Evolutionary conservation across 2,888 invertebrate genomes (phyloP).

Genomic region (Philonicus albiceps): DNA sequence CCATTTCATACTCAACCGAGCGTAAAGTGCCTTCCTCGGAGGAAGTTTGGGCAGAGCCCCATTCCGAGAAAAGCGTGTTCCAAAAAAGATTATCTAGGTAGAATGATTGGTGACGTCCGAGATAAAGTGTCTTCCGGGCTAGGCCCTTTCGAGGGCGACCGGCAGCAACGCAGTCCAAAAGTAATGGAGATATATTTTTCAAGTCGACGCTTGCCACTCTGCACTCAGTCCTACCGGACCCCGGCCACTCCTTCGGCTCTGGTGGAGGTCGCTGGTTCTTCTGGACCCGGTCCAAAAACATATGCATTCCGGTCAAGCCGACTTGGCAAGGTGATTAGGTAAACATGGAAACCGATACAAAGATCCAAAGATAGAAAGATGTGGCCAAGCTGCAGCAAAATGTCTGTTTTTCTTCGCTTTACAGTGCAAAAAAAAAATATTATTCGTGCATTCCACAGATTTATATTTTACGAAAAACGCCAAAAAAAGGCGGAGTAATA

Average conservation of each 20-base stretch:
- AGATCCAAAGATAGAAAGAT: conserved; percentile 12
- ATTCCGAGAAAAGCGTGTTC: background rate
- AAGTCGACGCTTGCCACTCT: conserved; percentile 27
- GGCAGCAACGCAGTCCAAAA: background rate
- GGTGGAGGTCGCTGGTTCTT: background rate
- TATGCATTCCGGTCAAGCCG: conserved; percentile 41
- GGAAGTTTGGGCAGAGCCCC: background rate
- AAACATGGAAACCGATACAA: background rate
- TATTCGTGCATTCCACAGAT: background rate
- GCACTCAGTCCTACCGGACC: background rate
- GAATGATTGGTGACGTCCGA: conserved; percentile 44
- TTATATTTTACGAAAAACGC: background rate
- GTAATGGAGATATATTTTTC: conserved; percentile 35
- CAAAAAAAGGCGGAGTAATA: background rate
- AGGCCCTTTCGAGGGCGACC: background rate
- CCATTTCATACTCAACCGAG: conserved; percentile 36
- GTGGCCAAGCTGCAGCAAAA: background rate
- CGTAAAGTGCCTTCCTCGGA: conserved; percentile 2
- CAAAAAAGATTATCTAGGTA: conserved; percentile 34
- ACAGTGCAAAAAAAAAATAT: background rate
- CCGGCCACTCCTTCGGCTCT: conserved; percentile 6
- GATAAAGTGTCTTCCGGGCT: conserved; percentile 40
- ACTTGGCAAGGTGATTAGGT: conserved; percentile 42
- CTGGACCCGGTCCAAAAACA: conserved; percentile 30
- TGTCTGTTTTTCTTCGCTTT: background rate